phyloP scores from a whole-genome alignment of 2,797 vertebrate species.

The Coranthus polyacanthus region DNA sequence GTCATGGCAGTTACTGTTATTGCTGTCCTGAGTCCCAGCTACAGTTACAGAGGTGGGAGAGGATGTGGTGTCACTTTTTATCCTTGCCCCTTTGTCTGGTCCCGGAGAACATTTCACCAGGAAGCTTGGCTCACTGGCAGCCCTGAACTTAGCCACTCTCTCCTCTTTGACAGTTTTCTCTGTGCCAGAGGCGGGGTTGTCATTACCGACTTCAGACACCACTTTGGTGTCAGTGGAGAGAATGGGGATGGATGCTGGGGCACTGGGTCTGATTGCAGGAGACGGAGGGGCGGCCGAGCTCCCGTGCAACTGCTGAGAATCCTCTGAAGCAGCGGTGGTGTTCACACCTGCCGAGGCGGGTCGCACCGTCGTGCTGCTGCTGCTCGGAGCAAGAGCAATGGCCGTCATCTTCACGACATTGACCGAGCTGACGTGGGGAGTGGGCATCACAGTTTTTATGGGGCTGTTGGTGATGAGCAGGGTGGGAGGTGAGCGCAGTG shows the following conservation, averaged over 20 bases:
- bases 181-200: conserved; percentile 79
- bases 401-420: conserved; percentile 99
- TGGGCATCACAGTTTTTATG: conserved; percentile 97
- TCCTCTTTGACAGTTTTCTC: conserved; percentile 88
- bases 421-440: conserved; percentile 93
- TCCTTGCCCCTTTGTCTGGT: conserved; percentile 85
- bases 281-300: conserved; percentile 84
- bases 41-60: conserved; percentile 80
- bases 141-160: conserved; percentile 85
- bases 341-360: conserved; percentile 86
- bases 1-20: conserved; percentile 88
- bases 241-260: conserved; percentile 55
- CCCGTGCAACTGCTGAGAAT: conserved; percentile 86
- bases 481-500: conserved; percentile 96
- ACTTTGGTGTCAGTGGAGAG: conserved; percentile 87
- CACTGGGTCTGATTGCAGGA: conserved; percentile 81
- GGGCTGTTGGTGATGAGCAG: conserved; percentile 98
- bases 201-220: conserved; percentile 86
- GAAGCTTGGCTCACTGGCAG: conserved; percentile 86
- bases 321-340: conserved; percentile 83
- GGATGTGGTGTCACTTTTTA: conserved; percentile 87
- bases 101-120: conserved; percentile 86
- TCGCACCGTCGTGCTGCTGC: conserved; percentile 82
- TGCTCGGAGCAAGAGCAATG: conserved; percentile 94
- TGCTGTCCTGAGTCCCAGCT: conserved; percentile 88